phyloP scores from a whole-genome alignment of 1,140 invertebrate genomes.

The Holcopasites calliopsidis region DNA sequence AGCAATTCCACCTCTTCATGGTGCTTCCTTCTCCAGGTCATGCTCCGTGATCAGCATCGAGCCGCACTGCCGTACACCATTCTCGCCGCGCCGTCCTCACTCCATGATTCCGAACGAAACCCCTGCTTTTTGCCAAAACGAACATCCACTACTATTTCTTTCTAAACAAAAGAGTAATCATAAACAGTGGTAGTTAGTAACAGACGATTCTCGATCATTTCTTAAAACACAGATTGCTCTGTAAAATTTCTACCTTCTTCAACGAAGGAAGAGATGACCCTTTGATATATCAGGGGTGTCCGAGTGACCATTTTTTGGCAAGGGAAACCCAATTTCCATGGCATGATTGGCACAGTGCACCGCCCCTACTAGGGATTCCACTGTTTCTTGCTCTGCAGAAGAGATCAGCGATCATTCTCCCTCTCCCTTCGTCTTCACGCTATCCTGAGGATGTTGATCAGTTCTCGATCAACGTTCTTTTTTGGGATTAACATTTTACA shows the following conservation, averaged over 20 bases:
- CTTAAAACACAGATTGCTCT: too few species aligned
- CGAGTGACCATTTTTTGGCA: neutral
- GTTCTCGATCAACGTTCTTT: neutral
- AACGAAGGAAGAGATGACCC: neutral
- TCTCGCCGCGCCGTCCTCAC: conserved; percentile 40
- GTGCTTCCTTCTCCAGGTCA: conserved; percentile 39
- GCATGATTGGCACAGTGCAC: conserved; percentile 7
- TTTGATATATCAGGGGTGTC: neutral
- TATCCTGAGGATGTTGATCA: neutral
- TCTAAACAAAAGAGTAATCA: neutral
- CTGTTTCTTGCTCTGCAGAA: neutral
- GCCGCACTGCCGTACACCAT: conserved; percentile 47
- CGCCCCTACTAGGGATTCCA: neutral
- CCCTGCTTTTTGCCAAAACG: neutral
- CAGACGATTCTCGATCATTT: neutral
- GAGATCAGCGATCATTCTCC: neutral
- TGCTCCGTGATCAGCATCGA: conserved; percentile 63
- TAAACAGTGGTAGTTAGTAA: too few species aligned
- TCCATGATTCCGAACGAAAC: conserved; percentile 28
- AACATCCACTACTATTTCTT: neutral
- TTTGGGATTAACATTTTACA: neutral
- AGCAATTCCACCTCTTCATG: conserved; percentile 27
- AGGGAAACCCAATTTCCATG: neutral
- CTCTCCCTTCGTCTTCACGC: neutral
- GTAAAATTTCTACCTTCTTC: neutral